Evolutionary conservation across 2,797 vertebrate genomes (phyloP).

Genomic region (Zalophus californianus): DNA sequence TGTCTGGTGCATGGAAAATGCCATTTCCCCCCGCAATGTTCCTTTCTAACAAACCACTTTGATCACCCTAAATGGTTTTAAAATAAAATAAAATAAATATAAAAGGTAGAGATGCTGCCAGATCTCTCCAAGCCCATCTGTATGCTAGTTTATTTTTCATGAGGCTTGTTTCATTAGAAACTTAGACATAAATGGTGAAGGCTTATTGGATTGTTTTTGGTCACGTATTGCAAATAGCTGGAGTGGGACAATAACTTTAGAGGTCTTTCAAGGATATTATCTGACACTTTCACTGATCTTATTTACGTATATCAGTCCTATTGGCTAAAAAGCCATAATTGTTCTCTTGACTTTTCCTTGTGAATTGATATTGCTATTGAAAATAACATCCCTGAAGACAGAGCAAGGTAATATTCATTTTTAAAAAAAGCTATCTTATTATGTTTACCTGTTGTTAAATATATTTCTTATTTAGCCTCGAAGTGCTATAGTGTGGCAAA

Average conservation of each 20-base stretch:
- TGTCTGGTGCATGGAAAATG: neutral
- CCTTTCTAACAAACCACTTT: neutral
- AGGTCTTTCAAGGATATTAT: constrained; percentile 40
- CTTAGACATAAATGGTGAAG: constrained; percentile 44
- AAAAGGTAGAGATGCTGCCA: constrained; percentile 9
- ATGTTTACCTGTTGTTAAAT: constrained; percentile 69
- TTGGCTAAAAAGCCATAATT: constrained; percentile 67
- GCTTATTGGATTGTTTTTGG: constrained; percentile 17
- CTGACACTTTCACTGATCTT: neutral
- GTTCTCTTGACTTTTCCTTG: constrained; percentile 69
- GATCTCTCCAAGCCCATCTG: neutral
- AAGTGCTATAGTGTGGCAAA: constrained; percentile 46
- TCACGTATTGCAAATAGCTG: neutral
- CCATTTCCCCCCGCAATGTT: neutral
- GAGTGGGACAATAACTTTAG: neutral
- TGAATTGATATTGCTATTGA: constrained; percentile 72
- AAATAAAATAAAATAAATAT: constrained; percentile 36
- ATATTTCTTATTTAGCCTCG: constrained; percentile 70
- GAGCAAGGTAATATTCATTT: constrained; percentile 69
- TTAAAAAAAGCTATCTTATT: constrained; percentile 59
- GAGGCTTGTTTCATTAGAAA: constrained; percentile 67
- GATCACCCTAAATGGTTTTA: constrained; percentile 14
- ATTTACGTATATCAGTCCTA: constrained; percentile 33
- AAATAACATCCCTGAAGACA: constrained; percentile 74
- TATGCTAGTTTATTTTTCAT: constrained; percentile 55